Percentiles rank a stretch among this genome's conserved stretches.
phyloP scores from a whole-genome alignment of 2,797 vertebrate species.

The Urophycis tenuis region DNA sequence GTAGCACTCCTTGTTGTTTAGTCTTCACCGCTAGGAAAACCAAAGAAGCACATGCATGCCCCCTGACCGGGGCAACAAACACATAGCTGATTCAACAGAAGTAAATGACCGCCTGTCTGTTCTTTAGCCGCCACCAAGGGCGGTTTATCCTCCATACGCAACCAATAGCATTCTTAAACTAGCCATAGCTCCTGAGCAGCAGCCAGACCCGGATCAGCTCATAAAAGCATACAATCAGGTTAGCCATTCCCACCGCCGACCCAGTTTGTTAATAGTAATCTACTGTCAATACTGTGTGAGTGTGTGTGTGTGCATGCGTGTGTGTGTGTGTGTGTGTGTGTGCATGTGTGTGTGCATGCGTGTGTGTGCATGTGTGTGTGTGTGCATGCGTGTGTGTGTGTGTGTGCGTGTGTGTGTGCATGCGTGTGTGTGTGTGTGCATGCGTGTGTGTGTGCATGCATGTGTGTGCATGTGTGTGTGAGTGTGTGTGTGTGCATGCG shows the following conservation, averaged over 20 bases:
- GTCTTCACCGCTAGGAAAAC: slow-evolving; percentile 37
- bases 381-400: slow-evolving; percentile 7
- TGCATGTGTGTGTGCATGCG: slow-evolving; percentile 7
- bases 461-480: background rate
- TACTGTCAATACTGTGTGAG: slow-evolving; percentile 11
- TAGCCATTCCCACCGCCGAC: slow-evolving; percentile 50
- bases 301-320: background rate
- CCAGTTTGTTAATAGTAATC: slow-evolving; percentile 26
- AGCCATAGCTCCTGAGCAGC: slow-evolving; percentile 34
- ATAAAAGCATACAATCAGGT: slow-evolving; percentile 55
- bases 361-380: background rate
- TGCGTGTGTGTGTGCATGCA: slow-evolving; percentile 11
- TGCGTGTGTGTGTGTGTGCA: slow-evolving; percentile 8
- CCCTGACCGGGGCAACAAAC: slow-evolving; percentile 49
- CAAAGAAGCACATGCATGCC: slow-evolving; percentile 62
- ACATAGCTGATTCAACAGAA: slow-evolving; percentile 48
- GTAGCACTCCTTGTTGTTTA: slow-evolving; percentile 55
- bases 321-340: slow-evolving; percentile 1
- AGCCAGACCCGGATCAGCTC: slow-evolving; percentile 45
- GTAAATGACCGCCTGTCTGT: slow-evolving; percentile 26
- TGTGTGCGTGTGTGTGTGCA: background rate
- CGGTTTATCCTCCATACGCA: slow-evolving; percentile 24
- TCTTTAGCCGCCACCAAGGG: slow-evolving; percentile 18
- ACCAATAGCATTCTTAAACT: slow-evolving; percentile 32
- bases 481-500: slow-evolving; percentile 7